Conservation (phyloP, 2,113 vertebrate species). For the Campylorhamphus procurvoides region DNA sequence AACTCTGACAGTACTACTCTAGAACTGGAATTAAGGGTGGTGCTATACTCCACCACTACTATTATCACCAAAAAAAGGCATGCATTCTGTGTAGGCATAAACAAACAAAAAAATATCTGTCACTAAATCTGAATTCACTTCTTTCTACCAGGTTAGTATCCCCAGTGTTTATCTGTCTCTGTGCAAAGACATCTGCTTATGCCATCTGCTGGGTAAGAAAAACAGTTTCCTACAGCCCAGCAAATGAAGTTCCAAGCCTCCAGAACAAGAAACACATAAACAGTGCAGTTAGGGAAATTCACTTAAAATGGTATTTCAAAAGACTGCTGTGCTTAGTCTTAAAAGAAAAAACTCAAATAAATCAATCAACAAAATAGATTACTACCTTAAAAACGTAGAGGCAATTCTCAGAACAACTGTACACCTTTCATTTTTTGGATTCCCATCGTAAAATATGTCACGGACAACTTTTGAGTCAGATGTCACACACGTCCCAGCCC, state of each 20-base stretch:
- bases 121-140: background rate
- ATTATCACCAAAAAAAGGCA: background rate
- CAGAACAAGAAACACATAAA: background rate
- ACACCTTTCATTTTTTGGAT: constrained; percentile 86
- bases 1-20: background rate
- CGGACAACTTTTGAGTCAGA: constrained; percentile 86
- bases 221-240: background rate
- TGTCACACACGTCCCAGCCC: constrained; percentile 88
- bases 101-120: background rate
- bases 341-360: background rate
- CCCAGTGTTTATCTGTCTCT: background rate
- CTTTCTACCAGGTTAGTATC: background rate
- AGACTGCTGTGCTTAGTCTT: background rate
- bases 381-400: constrained; percentile 90
- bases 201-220: background rate
- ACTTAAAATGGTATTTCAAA: background rate
- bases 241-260: background rate
- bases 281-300: background rate
- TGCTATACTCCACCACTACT: background rate
- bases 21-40: background rate
- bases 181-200: background rate
- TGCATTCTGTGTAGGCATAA: background rate
- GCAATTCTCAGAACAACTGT: constrained; percentile 92
- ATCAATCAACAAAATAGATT: fast-evolving
- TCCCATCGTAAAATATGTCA: constrained; percentile 88